phyloP scores from a whole-genome alignment of 2,888 invertebrate genomes.

The Leptothorax acervorum region DNA sequence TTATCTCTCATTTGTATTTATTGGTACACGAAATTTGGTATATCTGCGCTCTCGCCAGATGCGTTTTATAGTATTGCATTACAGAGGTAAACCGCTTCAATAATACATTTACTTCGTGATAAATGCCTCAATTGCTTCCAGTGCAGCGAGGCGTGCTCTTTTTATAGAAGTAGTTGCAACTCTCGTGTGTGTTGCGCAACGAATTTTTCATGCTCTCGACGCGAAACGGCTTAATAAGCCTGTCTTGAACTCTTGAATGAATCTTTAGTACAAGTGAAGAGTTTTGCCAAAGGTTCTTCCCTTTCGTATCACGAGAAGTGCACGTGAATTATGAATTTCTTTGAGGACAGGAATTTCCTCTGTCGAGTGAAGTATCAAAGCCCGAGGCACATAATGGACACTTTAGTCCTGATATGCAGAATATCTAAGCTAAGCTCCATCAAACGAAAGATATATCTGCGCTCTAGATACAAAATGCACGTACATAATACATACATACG shows the following conservation, averaged over 20 bases:
- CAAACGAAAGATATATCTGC: conserved; percentile 6
- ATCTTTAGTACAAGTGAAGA: neutral
- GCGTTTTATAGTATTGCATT: conserved; percentile 4
- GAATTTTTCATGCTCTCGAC: conserved; percentile 24
- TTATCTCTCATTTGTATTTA: neutral
- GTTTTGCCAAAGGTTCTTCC: neutral
- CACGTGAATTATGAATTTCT: conserved; percentile 35
- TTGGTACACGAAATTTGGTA: neutral
- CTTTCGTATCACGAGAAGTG: neutral
- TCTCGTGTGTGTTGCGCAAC: neutral
- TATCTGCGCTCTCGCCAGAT: neutral
- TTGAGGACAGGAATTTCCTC: conserved; percentile 5
- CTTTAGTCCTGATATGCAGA: conserved; percentile 23
- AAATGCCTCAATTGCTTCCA: neutral
- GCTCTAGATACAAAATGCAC: neutral
- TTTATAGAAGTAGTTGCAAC: neutral
- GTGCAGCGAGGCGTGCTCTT: neutral
- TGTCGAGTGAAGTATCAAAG: neutral
- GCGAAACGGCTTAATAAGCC: conserved; percentile 8
- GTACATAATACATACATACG: neutral
- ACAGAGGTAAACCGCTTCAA: conserved; percentile 4
- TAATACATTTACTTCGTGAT: conserved; percentile 16
- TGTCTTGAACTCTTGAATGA: neutral
- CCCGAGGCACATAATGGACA: conserved; percentile 12
- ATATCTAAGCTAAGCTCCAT: conserved; percentile 9